Evolutionary conservation across 2,888 invertebrate genomes (phyloP).

Genomic region (Leucania comma): DNA sequence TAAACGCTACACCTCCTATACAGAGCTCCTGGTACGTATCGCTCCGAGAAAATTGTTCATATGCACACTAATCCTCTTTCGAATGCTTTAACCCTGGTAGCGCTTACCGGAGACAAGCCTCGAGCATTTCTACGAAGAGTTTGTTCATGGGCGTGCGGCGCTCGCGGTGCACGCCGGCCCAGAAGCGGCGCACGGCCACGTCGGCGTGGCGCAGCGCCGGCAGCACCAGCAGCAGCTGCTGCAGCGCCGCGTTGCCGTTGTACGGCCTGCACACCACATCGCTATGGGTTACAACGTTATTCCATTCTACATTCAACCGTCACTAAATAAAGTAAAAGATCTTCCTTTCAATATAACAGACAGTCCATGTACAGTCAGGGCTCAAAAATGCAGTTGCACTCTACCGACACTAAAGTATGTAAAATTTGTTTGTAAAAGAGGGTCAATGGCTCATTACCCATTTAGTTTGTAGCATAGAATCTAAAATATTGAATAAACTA

Average conservation of each 20-base stretch:
- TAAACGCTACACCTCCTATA: background rate
- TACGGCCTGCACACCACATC: slow-evolving; percentile 90
- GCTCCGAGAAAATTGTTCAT: background rate
- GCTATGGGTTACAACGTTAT: slow-evolving; percentile 6
- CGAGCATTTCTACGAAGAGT: slow-evolving; percentile 98
- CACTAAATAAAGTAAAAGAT: too few species aligned
- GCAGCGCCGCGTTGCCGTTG: slow-evolving; percentile 94
- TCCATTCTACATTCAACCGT: too few species aligned
- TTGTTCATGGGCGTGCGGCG: slow-evolving; percentile 98
- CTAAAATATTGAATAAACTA: too few species aligned
- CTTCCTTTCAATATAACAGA: too few species aligned
- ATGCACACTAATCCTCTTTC: background rate
- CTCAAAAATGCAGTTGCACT: too few species aligned
- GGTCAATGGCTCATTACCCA: too few species aligned
- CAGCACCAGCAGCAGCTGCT: slow-evolving; percentile 96
- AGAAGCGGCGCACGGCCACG: slow-evolving; percentile 96
- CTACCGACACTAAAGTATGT: too few species aligned
- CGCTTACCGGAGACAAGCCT: slow-evolving; percentile 89
- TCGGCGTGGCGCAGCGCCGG: slow-evolving; percentile 97
- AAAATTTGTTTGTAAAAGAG: too few species aligned
- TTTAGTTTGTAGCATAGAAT: too few species aligned
- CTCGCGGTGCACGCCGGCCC: slow-evolving; percentile 96
- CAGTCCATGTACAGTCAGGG: too few species aligned
- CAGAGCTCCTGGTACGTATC: background rate
- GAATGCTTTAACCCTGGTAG: background rate